A percentile compares a stretch with the other conserved stretches of the same genome.
These are phyloP conservation scores for Caenorhabditis briggsae DNA, from an alignment of 1,140 invertebrate genomes.

Conservation along the genomic window DNA sequence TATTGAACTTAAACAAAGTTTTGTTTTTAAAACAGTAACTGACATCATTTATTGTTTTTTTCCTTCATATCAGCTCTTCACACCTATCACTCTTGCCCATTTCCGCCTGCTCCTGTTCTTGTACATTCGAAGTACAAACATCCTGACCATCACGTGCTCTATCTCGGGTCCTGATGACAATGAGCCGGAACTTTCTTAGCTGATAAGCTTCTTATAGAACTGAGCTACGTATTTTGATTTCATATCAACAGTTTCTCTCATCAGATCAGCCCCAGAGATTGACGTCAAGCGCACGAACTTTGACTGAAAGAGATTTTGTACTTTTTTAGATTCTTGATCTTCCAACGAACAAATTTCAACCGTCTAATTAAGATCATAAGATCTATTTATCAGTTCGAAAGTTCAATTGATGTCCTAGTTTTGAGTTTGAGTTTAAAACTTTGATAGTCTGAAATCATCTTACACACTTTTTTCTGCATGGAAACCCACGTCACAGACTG, in stretches of 20 bases:
- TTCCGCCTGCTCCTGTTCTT: not conserved
- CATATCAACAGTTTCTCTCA: not conserved
- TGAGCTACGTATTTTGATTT: conserved; percentile 25
- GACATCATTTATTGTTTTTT: not conserved
- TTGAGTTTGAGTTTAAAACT: too few species aligned
- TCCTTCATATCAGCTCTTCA: not conserved
- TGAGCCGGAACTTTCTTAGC: conserved; percentile 21
- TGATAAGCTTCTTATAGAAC: conserved; percentile 43
- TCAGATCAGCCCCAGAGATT: not conserved
- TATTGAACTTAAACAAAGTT: too few species aligned
- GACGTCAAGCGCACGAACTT: conserved; percentile 1
- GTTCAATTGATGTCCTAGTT: too few species aligned
- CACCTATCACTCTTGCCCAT: not conserved
- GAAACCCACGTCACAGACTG: conserved; percentile 38
- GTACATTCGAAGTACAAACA: conserved; percentile 9
- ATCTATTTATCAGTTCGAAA: too few species aligned
- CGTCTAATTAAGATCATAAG: too few species aligned
- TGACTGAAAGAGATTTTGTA: not conserved
- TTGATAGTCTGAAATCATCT: too few species aligned
- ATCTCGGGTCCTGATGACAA: not conserved
- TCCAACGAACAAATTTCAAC: too few species aligned
- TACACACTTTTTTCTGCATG: not conserved
- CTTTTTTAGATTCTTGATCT: too few species aligned
- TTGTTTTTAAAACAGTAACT: too few species aligned
- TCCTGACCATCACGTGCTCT: conserved; percentile 14